phyloP scores from a whole-genome alignment of 2,797 vertebrate species.

The Pelodytes ibericus region DNA sequence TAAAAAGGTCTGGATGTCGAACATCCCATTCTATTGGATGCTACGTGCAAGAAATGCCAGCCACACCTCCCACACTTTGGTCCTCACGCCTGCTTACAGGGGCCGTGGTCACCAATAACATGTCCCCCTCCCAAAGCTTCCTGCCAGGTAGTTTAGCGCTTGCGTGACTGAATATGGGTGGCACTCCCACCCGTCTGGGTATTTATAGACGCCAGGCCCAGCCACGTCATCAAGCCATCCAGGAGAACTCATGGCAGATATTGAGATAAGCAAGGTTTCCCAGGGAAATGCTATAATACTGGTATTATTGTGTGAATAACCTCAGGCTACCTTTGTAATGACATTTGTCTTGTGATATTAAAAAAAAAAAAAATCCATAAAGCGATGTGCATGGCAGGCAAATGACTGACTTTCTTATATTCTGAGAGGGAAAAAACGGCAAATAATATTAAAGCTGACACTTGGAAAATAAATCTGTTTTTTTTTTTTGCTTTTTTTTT shows the following conservation, averaged over 20 bases:
- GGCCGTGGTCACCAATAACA: background rate
- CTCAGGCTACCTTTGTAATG: background rate
- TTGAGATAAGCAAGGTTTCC: background rate
- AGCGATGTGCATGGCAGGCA: background rate
- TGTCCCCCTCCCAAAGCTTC: background rate
- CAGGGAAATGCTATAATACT: background rate
- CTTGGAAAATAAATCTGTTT: too few species aligned
- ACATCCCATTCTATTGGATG: background rate
- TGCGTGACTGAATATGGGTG: background rate
- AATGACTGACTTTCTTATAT: background rate
- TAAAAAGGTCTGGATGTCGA: background rate
- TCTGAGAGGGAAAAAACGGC: too few species aligned
- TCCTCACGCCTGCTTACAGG: background rate
- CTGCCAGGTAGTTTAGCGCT: background rate
- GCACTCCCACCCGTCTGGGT: background rate
- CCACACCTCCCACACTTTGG: background rate
- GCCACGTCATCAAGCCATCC: background rate
- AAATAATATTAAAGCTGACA: too few species aligned
- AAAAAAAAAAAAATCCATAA: background rate
- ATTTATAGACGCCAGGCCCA: background rate
- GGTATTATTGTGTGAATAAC: background rate
- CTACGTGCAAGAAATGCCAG: background rate
- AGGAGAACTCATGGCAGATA: background rate
- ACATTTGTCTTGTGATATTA: background rate
- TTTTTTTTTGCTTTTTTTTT: too few species aligned